These are phyloP conservation scores for Lasiommata megera DNA, from an alignment of 2,888 invertebrate genomes.

Conservation along the genomic window DNA sequence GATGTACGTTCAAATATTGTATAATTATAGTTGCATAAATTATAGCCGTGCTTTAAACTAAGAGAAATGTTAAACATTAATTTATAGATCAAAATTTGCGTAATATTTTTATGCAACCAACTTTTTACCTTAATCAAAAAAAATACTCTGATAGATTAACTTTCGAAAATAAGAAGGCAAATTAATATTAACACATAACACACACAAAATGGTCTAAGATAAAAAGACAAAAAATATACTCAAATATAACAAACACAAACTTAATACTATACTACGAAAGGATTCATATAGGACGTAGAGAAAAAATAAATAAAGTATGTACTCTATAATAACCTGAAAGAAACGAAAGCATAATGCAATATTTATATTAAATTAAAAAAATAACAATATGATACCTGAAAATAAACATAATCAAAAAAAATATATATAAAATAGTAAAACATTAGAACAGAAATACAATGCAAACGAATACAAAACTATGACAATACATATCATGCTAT, in stretches of 20 bases:
- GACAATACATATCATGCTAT: slow-evolving; percentile 33
- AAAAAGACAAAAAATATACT: neutral
- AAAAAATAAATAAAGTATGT: neutral
- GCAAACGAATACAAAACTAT: slow-evolving; percentile 14
- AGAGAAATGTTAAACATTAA: too few relatives aligned
- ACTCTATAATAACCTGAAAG: neutral
- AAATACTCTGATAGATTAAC: neutral
- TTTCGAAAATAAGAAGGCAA: neutral
- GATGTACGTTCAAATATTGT: neutral
- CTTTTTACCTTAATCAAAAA: neutral
- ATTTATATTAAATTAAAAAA: neutral
- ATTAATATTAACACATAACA: neutral
- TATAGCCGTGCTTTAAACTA: too few relatives aligned
- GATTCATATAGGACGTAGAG: neutral
- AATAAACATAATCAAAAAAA: slow-evolving; percentile 23
- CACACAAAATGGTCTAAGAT: neutral
- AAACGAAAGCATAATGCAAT: slow-evolving; percentile 14
- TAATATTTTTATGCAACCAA: too few relatives aligned
- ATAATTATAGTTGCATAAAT: neutral
- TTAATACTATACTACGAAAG: neutral
- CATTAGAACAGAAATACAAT: slow-evolving; percentile 17
- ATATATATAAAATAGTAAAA: slow-evolving; percentile 7
- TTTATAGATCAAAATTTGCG: too few relatives aligned
- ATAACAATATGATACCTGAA: neutral
- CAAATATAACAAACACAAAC: neutral